Conservation (phyloP, 2,888 invertebrate species). For the Eretmocerus hayati region DNA sequence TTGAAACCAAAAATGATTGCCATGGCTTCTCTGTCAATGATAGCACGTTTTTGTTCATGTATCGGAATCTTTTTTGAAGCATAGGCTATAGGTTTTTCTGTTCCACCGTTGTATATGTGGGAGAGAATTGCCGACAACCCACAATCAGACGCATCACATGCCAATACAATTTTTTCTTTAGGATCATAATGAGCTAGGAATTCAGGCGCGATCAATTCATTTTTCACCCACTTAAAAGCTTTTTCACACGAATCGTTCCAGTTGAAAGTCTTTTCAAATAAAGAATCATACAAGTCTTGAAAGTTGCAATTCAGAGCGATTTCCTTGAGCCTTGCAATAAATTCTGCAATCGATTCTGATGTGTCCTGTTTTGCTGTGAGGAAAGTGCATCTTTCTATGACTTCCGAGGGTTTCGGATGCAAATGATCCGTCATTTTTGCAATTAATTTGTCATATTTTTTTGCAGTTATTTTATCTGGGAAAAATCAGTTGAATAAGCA, state of each 20-base stretch:
- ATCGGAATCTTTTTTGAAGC: conserved; percentile 15
- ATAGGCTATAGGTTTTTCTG: conserved; percentile 20
- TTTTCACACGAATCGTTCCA: conserved; percentile 19
- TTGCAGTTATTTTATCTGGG: no score
- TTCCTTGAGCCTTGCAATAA: no score
- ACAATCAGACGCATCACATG: conserved; percentile 20
- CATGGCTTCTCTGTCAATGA: conserved; percentile 23
- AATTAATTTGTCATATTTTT: no score
- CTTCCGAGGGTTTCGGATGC: no score
- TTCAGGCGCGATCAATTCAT: conserved; percentile 15
- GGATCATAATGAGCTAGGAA: conserved; percentile 20
- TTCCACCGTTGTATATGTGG: conserved; percentile 15
- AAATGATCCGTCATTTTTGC: no score
- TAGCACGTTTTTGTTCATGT: conserved; percentile 17
- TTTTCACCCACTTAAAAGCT: conserved; percentile 21
- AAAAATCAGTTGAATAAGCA: no score
- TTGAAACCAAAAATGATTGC: conserved; percentile 3
- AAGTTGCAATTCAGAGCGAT: no score
- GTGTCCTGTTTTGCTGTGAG: no score
- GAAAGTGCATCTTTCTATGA: no score
- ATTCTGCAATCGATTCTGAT: no score
- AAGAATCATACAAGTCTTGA: no score
- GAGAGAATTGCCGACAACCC: conserved; percentile 18
- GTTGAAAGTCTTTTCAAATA: conserved; percentile 4
- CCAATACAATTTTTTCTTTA: conserved; percentile 14